Conservation (phyloP, 2,888 invertebrate species). For the Oxystoma pomonae region DNA sequence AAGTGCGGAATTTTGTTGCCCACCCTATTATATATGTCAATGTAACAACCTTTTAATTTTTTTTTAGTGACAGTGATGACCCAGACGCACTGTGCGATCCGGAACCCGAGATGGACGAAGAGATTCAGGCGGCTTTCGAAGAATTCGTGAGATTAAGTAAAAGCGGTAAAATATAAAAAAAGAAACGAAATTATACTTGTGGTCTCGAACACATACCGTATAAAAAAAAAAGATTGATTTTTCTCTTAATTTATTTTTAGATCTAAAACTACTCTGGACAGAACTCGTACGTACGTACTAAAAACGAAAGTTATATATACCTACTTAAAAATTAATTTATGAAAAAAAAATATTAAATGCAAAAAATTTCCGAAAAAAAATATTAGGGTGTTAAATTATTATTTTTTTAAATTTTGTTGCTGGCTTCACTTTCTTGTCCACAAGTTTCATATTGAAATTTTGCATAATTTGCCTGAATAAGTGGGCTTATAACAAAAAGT, state of each 20-base stretch:
- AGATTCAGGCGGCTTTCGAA: conserved; percentile 56
- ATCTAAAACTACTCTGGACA: too few species aligned
- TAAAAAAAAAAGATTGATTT: neutral
- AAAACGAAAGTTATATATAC: neutral
- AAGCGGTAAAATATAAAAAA: neutral
- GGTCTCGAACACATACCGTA: neutral
- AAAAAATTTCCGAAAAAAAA: too few species aligned
- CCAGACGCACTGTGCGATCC: conserved; percentile 50
- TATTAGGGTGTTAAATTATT: too few species aligned
- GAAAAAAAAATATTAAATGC: too few species aligned
- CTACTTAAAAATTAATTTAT: too few species aligned
- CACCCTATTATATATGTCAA: neutral
- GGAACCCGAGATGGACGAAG: conserved; percentile 60
- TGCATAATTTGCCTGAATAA: neutral
- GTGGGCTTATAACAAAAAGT: too few species aligned
- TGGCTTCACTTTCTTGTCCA: too few species aligned
- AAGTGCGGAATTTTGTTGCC: neutral
- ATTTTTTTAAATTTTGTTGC: too few species aligned
- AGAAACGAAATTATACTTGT: too few species aligned
- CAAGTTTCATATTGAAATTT: neutral
- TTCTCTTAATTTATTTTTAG: neutral
- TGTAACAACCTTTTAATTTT: too few species aligned
- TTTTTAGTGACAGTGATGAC: conserved; percentile 48
- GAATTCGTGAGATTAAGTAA: conserved; percentile 49
- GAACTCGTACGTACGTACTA: neutral